Evolutionary conservation across 2,113 vertebrate genomes (phyloP), one percentile per base, ranked within the genome.

Genomic region (Nannobrachium achirus): DNA sequence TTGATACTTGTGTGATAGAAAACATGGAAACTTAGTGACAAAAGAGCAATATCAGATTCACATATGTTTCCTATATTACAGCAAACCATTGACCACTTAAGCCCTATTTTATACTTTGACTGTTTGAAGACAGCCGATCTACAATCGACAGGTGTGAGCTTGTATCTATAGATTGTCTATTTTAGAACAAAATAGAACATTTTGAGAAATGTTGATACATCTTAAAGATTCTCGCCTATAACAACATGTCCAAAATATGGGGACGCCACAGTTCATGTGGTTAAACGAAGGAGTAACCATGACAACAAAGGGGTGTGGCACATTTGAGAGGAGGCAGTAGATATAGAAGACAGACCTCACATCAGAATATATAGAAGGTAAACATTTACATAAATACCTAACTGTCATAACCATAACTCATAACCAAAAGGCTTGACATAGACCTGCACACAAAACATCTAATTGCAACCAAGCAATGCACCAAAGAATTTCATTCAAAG

Each of bases 241-340:
- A 33, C 25, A n/a, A n/a, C n/a, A n/a, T n/a, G n/a, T n/a, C n/a
- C n/a, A 19, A 4, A 9, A 65, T 55, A 55, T 51, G 71, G 41
- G 60, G 45, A 2, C n/a, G n/a, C n/a, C n/a, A n/a, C n/a, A n/a
- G n/a, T n/a, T n/a, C n/a, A n/a, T n/a, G 13, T 0, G 41, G 78
- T 77, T 33, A 60, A 66, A 73, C 69, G 7, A 15, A 60, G 61
- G 65, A 63, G 72, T 49, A 56, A 20, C 14, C 1, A 1, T 66
- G 68, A 79, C 64, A 71, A 51, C n/a, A 1, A 56, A 79, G 86
- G 79, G 86, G 85, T 7, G 79, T 72, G 82, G 56, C 59, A 48
- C 13, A 0, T 58, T 60, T 63, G 5, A 78, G 67, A 20, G 25
- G 65, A 74, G 71, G 56, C 53, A 77, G 59, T 11, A 16, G 59